Conservation (phyloP, 2,888 invertebrate genomes). For the Syritta pipiens region DNA sequence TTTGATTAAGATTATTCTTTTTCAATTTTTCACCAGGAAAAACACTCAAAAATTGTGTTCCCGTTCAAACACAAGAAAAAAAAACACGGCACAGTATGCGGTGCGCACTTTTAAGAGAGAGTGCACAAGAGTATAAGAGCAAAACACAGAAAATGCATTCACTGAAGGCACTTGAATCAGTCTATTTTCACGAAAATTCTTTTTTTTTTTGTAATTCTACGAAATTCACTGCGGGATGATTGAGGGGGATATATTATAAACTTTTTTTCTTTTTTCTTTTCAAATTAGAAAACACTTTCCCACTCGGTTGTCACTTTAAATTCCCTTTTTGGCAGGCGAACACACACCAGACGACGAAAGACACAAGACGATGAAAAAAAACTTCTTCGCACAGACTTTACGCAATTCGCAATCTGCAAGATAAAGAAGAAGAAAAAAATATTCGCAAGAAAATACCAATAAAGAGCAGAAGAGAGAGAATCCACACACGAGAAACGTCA, state of each 20-base stretch:
- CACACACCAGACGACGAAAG: slow-evolving; percentile 20
- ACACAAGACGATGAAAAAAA: slow-evolving; percentile 37
- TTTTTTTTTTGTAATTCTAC: slow-evolving; percentile 9
- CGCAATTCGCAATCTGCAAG: slow-evolving; percentile 58
- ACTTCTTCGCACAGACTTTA: slow-evolving; percentile 55
- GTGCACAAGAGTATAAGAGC: slow-evolving; percentile 32
- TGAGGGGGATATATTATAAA: neutral
- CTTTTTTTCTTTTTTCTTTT: too few species aligned
- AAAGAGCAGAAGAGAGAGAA: slow-evolving; percentile 18
- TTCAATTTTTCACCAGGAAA: slow-evolving; percentile 16
- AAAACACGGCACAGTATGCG: slow-evolving; percentile 16
- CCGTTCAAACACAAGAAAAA: neutral
- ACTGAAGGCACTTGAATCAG: slow-evolving; percentile 72
- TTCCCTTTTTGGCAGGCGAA: neutral
- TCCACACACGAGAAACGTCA: slow-evolving; percentile 58
- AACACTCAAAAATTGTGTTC: slow-evolving; percentile 24
- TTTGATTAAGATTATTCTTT: too few species aligned
- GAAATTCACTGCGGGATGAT: slow-evolving; percentile 5
- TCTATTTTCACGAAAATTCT: slow-evolving; percentile 67
- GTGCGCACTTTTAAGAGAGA: slow-evolving; percentile 32
- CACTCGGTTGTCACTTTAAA: slow-evolving; percentile 1
- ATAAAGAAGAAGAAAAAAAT: slow-evolving; percentile 21
- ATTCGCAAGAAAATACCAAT: slow-evolving; percentile 27
- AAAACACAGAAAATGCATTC: slow-evolving; percentile 70
- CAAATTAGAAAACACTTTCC: slow-evolving; percentile 5